phyloP scores from a whole-genome alignment of 2,888 invertebrate genomes.

The Volucella zonaria region DNA sequence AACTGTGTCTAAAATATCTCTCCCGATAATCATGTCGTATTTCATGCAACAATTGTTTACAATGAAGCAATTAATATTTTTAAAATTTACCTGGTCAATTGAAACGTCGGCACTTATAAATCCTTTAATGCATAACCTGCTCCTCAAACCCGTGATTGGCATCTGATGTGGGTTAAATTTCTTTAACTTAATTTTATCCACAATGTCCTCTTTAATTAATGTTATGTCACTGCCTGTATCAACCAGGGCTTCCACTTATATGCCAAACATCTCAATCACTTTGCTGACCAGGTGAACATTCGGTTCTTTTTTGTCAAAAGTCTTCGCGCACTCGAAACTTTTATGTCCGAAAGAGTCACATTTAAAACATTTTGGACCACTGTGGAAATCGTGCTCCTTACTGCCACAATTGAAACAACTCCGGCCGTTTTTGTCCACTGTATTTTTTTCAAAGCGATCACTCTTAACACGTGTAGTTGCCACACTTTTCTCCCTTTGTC shows the following conservation, averaged over 20 bases:
- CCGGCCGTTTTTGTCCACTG: not conserved
- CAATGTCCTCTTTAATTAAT: not conserved
- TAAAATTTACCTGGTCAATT: slow-evolving; percentile 32
- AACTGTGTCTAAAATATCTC: slow-evolving; percentile 25
- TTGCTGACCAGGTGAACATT: slow-evolving; percentile 9
- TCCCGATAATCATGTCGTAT: not conserved
- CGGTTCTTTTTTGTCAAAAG: not conserved
- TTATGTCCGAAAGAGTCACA: slow-evolving; percentile 29
- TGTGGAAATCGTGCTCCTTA: not conserved
- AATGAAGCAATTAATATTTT: slow-evolving; percentile 6
- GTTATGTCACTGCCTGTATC: slow-evolving; percentile 26
- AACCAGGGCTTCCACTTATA: slow-evolving; percentile 6
- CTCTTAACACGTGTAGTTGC: too few relatives aligned
- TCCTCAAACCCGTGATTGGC: slow-evolving; percentile 2
- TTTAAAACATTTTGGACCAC: slow-evolving; percentile 32
- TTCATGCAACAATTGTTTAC: slow-evolving; percentile 17
- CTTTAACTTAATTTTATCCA: not conserved
- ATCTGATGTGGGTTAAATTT: not conserved
- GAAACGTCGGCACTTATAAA: slow-evolving; percentile 2
- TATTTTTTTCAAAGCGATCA: not conserved
- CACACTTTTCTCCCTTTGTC: too few relatives aligned
- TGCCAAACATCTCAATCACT: slow-evolving; percentile 15
- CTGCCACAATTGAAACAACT: not conserved
- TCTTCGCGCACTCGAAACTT: slow-evolving; percentile 6
- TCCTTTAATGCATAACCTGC: slow-evolving; percentile 2